These are phyloP conservation scores for Cichladusa arquata DNA, from an alignment of 2,113 vertebrate genomes.

Conservation along the genomic window DNA sequence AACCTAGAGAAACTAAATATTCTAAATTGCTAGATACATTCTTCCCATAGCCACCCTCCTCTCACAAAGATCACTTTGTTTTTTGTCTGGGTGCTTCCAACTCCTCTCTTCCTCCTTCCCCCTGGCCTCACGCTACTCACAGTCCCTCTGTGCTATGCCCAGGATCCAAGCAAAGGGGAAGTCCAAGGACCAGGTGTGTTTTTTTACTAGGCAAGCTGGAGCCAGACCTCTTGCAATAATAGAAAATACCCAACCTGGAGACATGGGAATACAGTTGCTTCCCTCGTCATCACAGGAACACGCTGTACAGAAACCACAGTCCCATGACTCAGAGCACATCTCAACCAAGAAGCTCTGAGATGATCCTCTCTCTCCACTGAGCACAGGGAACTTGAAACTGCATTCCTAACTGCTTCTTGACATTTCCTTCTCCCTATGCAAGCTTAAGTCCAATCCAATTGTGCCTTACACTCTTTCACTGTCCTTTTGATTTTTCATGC, in stretches of 20 bases:
- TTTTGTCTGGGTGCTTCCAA: background rate
- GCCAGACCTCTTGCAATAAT: background rate
- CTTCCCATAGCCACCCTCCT: background rate
- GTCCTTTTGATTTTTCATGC: background rate
- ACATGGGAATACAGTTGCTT: background rate
- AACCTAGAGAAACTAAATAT: background rate
- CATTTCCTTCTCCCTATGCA: background rate
- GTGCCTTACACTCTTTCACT: background rate
- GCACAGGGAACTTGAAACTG: conserved; percentile 17
- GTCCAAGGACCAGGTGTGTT: background rate
- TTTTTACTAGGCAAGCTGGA: background rate
- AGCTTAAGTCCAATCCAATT: background rate
- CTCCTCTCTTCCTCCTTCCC: background rate
- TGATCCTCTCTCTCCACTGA: background rate
- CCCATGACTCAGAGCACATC: conserved; percentile 26
- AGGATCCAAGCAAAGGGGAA: background rate
- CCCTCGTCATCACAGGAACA: conserved; percentile 11
- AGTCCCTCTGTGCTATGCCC: background rate
- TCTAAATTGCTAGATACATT: background rate
- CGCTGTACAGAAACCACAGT: conserved; percentile 10
- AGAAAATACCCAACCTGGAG: conserved; percentile 13
- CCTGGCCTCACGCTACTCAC: background rate
- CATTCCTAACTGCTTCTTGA: conserved; percentile 34
- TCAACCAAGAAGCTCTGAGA: background rate
- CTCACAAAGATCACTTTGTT: background rate